These are phyloP conservation scores for Amphimallon solstitiale DNA, from an alignment of 2,888 invertebrate species.

Conservation along the genomic window DNA sequence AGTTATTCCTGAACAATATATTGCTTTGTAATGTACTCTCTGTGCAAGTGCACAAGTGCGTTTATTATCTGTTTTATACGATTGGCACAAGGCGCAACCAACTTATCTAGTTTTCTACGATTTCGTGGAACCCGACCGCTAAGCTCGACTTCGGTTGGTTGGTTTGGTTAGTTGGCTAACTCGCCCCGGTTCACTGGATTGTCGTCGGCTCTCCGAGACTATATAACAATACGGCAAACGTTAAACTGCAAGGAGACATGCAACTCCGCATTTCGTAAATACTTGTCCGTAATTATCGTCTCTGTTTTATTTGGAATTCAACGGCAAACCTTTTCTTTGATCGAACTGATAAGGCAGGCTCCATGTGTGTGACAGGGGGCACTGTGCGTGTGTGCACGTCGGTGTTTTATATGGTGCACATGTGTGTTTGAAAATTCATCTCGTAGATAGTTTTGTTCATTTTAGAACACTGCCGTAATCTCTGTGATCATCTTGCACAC, in stretches of 20 bases:
- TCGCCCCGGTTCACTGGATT: neutral
- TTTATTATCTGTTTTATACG: neutral
- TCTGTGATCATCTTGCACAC: neutral
- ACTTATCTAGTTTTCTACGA: conserved; percentile 8
- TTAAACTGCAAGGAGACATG: conserved; percentile 36
- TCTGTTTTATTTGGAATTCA: conserved; percentile 39
- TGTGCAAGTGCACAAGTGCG: no score
- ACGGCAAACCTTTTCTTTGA: conserved; percentile 31
- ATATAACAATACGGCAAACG: conserved; percentile 22
- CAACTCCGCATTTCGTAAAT: conserved; percentile 39
- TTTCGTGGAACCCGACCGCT: neutral
- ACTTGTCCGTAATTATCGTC: conserved; percentile 36
- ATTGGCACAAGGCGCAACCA: neutral
- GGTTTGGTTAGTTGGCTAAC: neutral
- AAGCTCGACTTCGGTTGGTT: neutral
- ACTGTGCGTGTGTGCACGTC: conserved; percentile 12
- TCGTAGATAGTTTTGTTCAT: neutral
- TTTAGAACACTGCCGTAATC: conserved; percentile 1
- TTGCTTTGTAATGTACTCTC: no score
- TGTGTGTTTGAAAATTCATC: conserved; percentile 7
- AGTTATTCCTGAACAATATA: no score
- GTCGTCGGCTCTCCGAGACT: no score
- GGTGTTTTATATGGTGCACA: neutral
- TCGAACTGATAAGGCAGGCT: conserved; percentile 26
- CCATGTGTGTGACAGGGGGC: conserved; percentile 20